Evolutionary conservation across 2,797 vertebrate species (phyloP), one percentile per base, ranked within the genome.

Genomic region (Ispidina lecontei): DNA sequence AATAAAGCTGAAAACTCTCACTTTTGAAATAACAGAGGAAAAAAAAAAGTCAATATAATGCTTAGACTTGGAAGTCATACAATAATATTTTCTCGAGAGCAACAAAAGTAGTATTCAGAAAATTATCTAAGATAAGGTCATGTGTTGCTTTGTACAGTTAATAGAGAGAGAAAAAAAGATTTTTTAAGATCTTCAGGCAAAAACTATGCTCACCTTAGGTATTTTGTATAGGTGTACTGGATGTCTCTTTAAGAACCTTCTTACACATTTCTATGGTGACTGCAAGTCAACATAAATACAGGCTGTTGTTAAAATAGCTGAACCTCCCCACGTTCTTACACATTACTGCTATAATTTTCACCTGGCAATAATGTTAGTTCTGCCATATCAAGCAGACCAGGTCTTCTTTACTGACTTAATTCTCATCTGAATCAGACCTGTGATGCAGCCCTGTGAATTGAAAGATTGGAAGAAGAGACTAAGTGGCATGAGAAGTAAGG

Each of bases 391-490:
- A 23, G 10, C 35, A 74, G 19, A 52, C 6, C 39, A 56, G 12
- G 13, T 59, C 15, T 54, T 85, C 69, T 68, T 58, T 75, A 82
- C 15, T 63, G 35, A 59, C 20, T 74, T 80, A 26, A 37, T 68
- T 87, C 22, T 79, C 47, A 55, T 14, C 5, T 72, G 51, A 84
- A 60, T 62, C 18, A 69, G 41, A 58, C 15, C 23, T 62, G 12
- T 49, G 39, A 65, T 58, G 25, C 25, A 84, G 12, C 9, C 20
- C 25, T 51, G 17, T 35, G 46, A 67, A 65, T 5, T 54, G 13
- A 7, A 75, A 52, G 21, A 0, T 0, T 47, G 26, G 33, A 17
- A 71, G 31, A 63, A 74, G 8, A 70, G 9, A 46, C 7, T 63
- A 67, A 19, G 7, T 26, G 12, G 14, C 84, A 63, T 25, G 17